Conservation (phyloP, 2,113 vertebrate species). For the Dascyllus trimaculatus region DNA sequence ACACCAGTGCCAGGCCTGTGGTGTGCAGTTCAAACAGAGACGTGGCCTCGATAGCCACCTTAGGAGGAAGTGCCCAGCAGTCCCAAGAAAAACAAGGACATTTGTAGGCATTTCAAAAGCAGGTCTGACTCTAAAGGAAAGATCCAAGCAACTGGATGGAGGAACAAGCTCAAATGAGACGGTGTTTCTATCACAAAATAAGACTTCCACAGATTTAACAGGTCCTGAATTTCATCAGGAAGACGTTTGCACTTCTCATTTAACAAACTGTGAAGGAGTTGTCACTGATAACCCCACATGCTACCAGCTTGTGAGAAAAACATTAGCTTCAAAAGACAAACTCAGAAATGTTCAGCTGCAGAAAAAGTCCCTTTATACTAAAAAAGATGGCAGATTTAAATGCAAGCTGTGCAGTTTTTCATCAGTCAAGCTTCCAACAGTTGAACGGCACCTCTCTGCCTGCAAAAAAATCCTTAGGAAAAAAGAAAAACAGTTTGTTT, state of each 20-base stretch:
- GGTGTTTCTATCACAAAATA: background rate
- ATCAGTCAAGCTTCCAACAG: constrained; percentile 86
- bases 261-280: background rate
- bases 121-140: background rate
- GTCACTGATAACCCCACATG: background rate
- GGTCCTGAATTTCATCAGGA: background rate
- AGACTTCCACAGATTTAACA: constrained; percentile 5
- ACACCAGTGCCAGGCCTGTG: constrained; percentile 85
- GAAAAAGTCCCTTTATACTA: constrained; percentile 15
- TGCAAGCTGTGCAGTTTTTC: constrained; percentile 89
- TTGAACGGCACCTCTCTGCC: constrained; percentile 85
- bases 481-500: background rate
- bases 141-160: background rate
- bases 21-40: constrained; percentile 91
- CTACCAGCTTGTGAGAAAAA: background rate
- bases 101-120: constrained; percentile 26
- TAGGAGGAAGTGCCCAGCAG: constrained; percentile 87
- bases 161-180: background rate
- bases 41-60: constrained; percentile 91
- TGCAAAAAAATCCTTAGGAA: constrained; percentile 60
- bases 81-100: constrained; percentile 80
- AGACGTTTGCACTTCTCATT: background rate
- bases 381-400: constrained; percentile 83
- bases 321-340: background rate
- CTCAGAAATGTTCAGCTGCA: background rate